phyloP scores from a whole-genome alignment of 2,113 vertebrate species.

The Xenus cinereus region DNA sequence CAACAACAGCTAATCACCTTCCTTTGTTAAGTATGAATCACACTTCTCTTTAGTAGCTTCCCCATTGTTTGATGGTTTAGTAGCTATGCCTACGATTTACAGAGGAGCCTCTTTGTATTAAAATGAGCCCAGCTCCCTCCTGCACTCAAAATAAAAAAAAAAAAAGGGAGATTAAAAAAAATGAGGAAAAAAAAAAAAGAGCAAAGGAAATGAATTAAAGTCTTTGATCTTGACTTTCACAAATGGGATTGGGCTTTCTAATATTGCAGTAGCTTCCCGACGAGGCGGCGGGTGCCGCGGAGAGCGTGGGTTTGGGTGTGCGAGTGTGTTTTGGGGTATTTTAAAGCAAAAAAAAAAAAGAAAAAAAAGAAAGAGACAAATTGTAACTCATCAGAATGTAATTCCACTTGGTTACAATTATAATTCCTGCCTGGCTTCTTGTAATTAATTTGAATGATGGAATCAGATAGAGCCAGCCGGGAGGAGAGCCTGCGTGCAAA shows the following conservation, averaged over 20 bases:
- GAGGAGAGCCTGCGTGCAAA: not conserved
- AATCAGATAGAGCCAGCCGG: not conserved
- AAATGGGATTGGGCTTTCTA: not conserved
- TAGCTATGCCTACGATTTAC: slow-evolving; percentile 37
- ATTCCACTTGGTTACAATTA: slow-evolving; percentile 18
- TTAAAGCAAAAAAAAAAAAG: not conserved
- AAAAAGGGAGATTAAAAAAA: not conserved
- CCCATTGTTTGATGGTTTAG: slow-evolving; percentile 56
- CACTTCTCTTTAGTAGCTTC: slow-evolving; percentile 59
- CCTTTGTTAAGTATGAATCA: slow-evolving; percentile 53
- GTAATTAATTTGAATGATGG: slow-evolving; percentile 33
- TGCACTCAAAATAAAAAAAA: not conserved
- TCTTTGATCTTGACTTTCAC: slow-evolving; percentile 34
- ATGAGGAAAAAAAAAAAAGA: not conserved
- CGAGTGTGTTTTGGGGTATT: not conserved
- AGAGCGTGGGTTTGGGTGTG: not conserved
- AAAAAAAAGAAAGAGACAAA: not conserved
- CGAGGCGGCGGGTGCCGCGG: not conserved
- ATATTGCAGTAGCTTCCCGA: not conserved
- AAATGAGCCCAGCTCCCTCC: not conserved
- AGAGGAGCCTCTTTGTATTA: slow-evolving; percentile 35
- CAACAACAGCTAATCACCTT: slow-evolving; percentile 55
- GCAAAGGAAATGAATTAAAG: slow-evolving; percentile 34
- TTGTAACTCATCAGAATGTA: slow-evolving; percentile 30
- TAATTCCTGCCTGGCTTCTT: slow-evolving; percentile 30